A percentile compares a stretch with the other conserved stretches of the same genome.
Conservation (phyloP, 2,113 vertebrate species). For the Psophia crepitans region DNA sequence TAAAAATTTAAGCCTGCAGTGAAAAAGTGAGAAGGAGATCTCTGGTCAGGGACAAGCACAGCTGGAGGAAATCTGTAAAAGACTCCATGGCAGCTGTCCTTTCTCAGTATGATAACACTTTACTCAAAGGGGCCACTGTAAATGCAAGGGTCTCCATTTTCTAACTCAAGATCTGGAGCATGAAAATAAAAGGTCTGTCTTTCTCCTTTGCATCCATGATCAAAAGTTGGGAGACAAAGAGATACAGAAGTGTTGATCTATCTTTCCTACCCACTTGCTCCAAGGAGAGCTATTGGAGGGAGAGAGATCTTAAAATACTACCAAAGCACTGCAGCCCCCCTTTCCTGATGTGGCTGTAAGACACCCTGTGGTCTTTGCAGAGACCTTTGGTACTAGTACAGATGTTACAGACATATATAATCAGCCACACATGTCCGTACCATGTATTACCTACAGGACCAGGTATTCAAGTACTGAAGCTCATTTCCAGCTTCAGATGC, state of each 20-base stretch:
- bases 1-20: neutral
- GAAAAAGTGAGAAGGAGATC: neutral
- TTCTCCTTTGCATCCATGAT: neutral
- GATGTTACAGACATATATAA: neutral
- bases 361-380: neutral
- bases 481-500: neutral
- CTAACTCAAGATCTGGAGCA: neutral
- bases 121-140: neutral
- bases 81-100: neutral
- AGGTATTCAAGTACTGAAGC: neutral
- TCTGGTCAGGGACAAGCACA: neutral
- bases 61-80: neutral
- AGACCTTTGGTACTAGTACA: neutral
- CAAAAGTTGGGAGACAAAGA: neutral
- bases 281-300: neutral
- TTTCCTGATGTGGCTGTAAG: neutral
- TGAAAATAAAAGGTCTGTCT: neutral
- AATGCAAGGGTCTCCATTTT: neutral
- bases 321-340: neutral
- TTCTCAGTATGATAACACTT: accelerated
- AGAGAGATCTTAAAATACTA: neutral
- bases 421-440: neutral
- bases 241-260: neutral
- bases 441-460: neutral
- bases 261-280: neutral